Base-by-base conservation (phyloP, 2,797 vertebrate species). In the Picus viridis region DNA sequence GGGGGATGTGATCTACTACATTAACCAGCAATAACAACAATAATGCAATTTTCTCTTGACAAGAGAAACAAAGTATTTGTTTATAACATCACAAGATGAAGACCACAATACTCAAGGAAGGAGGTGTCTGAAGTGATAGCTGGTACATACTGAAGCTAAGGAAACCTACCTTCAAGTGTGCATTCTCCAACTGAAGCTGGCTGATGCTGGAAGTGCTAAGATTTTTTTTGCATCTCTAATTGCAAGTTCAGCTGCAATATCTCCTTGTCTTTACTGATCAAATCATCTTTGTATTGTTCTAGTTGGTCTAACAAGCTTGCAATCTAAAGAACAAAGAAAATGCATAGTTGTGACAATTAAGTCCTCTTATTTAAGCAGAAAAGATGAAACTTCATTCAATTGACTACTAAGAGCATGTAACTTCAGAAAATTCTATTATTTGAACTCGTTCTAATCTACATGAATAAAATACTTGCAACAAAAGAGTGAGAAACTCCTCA, bases 241-340 rank as follows among this genome's bases (percentile, higher is more conserved):
- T 99, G 97, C 65, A 99, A 90, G 16, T 97, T 97, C 68, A 99
- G 97, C 79, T 98, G 98, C 69, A 98, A 34, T 16, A 98, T 94
- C 89, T 99, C 98, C 51, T 98, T 97, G 1, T 98, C 98, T 95
- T 98, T 98, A 83, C 97, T 97, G 61, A 75, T 96, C 83, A 99
- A 65, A 61, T 98, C 97, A 20, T 97, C 97, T 96, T 98, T 98
- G 45, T 98, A 94, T 65, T 97, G 96, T 82, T 98, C 98, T 67
- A 99, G 86, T 76, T 98, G 98, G 26, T 98, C 96, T 78, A 97
- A 88, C 64, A 99, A 94, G 41, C 96, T 96, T 57, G 98, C 98
- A 77, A 98, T 96, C 99, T 99, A 49, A 89, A 90, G 93, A 16
- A 72, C 45, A 11, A 68, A 96, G 36, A 86, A 79, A 18, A 85